Conservation (phyloP, 2,113 vertebrate species). For the Butastur rufipennis region DNA sequence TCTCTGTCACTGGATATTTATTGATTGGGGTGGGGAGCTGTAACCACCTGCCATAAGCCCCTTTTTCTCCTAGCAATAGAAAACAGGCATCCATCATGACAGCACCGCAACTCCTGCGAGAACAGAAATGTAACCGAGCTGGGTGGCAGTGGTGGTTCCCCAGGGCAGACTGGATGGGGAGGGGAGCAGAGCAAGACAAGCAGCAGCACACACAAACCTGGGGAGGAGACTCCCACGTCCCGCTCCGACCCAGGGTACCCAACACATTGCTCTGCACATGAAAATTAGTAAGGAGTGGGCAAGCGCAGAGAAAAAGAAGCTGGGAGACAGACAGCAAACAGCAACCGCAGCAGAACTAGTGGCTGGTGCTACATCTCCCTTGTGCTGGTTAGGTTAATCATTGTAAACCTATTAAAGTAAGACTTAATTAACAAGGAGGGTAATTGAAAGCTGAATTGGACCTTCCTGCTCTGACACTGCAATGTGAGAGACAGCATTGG, state of each 20-base stretch:
- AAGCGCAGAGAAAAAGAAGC: not conserved
- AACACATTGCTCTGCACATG: not conserved
- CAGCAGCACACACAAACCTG: not conserved
- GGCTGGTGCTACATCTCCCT: not conserved
- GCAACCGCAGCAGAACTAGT: not conserved
- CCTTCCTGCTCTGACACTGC: not conserved
- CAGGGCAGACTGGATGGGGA: not conserved
- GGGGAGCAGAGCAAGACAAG: not conserved
- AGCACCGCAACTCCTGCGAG: not conserved
- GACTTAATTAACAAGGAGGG: not conserved
- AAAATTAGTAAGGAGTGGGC: too few relatives aligned
- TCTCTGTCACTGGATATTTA: not conserved
- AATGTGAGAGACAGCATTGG: accelerated
- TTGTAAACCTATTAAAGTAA: not conserved
- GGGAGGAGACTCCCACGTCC: not conserved
- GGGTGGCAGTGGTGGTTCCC: not conserved
- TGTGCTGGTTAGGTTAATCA: accelerated
- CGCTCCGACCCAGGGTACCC: too few relatives aligned
- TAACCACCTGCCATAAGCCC: not conserved
- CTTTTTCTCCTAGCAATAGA: not conserved
- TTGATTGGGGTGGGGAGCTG: not conserved
- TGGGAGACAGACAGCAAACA: not conserved
- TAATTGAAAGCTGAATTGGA: not conserved
- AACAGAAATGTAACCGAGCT: accelerated
- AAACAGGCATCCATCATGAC: not conserved